Evolutionary conservation across 2,888 invertebrate genomes (phyloP).

Genomic region (Autographa gamma): DNA sequence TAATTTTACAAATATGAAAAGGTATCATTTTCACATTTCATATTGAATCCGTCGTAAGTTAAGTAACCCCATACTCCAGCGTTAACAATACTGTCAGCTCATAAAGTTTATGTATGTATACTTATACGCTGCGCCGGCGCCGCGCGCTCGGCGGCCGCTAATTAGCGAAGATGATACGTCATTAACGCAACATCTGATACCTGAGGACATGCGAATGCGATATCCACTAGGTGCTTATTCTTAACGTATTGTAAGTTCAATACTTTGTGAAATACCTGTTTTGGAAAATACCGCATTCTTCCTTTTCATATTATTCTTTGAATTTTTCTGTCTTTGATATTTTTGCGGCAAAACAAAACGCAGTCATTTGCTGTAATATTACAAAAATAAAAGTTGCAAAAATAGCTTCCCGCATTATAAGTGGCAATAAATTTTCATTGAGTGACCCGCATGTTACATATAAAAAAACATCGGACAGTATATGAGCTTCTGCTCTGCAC

Average conservation of each 20-base stretch:
- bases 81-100: not conserved
- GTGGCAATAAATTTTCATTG: not conserved
- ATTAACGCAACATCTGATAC: conserved; percentile 34
- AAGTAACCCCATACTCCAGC: not conserved
- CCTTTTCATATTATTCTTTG: no score
- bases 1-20: not conserved
- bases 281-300: no score
- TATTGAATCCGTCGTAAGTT: not conserved
- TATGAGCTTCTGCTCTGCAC: not conserved
- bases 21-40: not conserved
- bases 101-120: not conserved
- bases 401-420: not conserved
- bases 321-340: no score
- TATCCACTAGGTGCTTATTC: not conserved
- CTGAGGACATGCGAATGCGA: conserved; percentile 17
- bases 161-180: conserved; percentile 38
- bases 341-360: not conserved
- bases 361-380: not conserved
- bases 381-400: not conserved
- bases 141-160: conserved; percentile 5
- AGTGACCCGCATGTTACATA: not conserved
- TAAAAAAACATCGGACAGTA: not conserved
- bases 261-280: no score
- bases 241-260: no score
- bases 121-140: conserved; percentile 5